phyloP scores from a whole-genome alignment of 2,888 invertebrate genomes.

The Melanotus villosus region DNA sequence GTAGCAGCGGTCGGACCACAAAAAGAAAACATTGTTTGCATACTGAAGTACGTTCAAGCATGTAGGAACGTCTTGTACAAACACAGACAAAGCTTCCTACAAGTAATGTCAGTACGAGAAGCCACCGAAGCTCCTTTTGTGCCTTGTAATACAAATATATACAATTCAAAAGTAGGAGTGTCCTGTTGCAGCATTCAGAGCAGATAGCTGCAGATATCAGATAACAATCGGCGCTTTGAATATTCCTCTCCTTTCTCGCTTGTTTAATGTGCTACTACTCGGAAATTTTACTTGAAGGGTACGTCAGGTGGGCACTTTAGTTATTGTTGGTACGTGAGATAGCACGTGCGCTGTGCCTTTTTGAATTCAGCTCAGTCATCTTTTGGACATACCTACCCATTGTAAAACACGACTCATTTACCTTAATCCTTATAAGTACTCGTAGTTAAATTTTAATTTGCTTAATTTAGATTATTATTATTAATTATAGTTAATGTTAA shows the following conservation, averaged over 20 bases:
- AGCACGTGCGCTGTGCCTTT: slow-evolving; percentile 36
- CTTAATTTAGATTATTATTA: too few species aligned
- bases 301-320: slow-evolving; percentile 34
- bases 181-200: slow-evolving; percentile 49
- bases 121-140: slow-evolving; percentile 45
- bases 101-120: slow-evolving; percentile 46
- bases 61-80: slow-evolving; percentile 48
- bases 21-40: slow-evolving; percentile 49
- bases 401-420: too few species aligned
- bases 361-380: not conserved
- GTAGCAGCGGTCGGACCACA: slow-evolving; percentile 38
- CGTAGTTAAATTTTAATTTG: too few species aligned
- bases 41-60: slow-evolving; percentile 47
- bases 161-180: slow-evolving; percentile 50
- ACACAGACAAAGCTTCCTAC: slow-evolving; percentile 48
- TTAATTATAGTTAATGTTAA: too few species aligned
- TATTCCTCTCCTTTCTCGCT: slow-evolving; percentile 42
- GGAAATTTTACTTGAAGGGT: slow-evolving; percentile 31
- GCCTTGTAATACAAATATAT: slow-evolving; percentile 50
- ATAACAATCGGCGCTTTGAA: slow-evolving; percentile 53
- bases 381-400: not conserved
- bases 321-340: slow-evolving; percentile 25
- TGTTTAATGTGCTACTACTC: slow-evolving; percentile 37
- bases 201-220: slow-evolving; percentile 54
- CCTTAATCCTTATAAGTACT: too few species aligned